These are phyloP conservation scores for Caenorhabditis japonica DNA, from an alignment of 2,888 invertebrate species.

Conservation along the genomic window DNA sequence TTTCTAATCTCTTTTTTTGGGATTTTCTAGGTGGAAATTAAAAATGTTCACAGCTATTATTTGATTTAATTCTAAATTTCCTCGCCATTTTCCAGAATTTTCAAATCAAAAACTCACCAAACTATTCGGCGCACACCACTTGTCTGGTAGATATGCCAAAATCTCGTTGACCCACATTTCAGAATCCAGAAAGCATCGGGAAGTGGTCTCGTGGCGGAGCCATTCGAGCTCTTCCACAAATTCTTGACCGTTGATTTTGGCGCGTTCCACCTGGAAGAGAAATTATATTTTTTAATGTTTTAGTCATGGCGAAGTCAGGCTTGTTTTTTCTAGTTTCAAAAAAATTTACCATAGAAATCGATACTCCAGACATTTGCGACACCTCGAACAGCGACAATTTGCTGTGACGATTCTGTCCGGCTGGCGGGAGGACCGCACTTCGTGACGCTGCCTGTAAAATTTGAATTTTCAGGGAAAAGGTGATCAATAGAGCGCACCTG, in stretches of 20 bases:
- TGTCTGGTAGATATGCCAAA: conserved; percentile 41
- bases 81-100: too few relatives aligned
- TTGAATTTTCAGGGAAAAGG: background rate
- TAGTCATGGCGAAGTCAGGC: background rate
- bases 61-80: too few relatives aligned
- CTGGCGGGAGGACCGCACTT: conserved; percentile 17
- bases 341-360: conserved; percentile 33
- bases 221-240: conserved; percentile 66
- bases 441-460: conserved; percentile 24
- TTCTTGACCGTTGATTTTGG: conserved; percentile 42
- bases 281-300: too few relatives aligned
- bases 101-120: background rate
- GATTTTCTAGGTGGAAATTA: too few relatives aligned
- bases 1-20: too few relatives aligned
- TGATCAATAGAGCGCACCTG: conserved; percentile 11
- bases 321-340: background rate
- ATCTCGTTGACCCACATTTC: conserved; percentile 57
- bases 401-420: conserved; percentile 20
- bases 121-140: conserved; percentile 9
- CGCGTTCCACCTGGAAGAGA: conserved; percentile 32
- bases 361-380: conserved; percentile 46
- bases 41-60: too few relatives aligned
- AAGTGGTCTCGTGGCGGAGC: conserved; percentile 62
- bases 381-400: conserved; percentile 41
- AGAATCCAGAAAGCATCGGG: conserved; percentile 65